Base-by-base conservation (phyloP, 2,888 invertebrate genomes). In the Lithophane socia region DNA sequence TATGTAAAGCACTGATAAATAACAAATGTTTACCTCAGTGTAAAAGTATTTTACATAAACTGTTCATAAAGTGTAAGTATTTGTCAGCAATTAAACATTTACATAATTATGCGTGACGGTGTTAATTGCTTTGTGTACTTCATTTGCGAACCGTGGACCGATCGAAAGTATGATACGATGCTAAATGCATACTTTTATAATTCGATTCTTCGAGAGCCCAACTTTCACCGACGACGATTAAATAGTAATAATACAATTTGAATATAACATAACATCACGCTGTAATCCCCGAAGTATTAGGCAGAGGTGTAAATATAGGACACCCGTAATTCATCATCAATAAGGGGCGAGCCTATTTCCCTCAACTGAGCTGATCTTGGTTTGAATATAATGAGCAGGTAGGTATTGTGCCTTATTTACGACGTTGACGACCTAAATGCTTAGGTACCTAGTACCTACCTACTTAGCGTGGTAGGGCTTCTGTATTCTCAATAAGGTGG, bases 381-480 rank as follows among this genome's bases (percentile, higher is more conserved):
- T n/a, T 65, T 65, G 1, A 24, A 18, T n/a, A 42, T 42, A 44
- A 65, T 44, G 10, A 65, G 42, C 44, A 44, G 2, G 0, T n/a
- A 24, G 4, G 4, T 42, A 44, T 10, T 24, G 24, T 47, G 24
- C 47, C 9, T 37, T 68, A 37, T 58, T 47, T 64, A 68, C 42
- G 13, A 18, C 75, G 60, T 47, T 63, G 65, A 63, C 56, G 84
- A 83, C 76, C 70, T 82, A 61, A 66, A 60, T 65, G 75, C 52
- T 21, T 56, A 64, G 13, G n/a, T 77, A 82, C 37, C n/a, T n/a
- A n/a, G n/a, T n/a, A n/a, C n/a, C n/a, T n/a, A n/a, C n/a, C 37
- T 37, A 37, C 80, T 80, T 29, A 37, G 44, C 10, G 44, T 52
- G 4, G 2, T 78, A 66, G 8, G 71, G 61, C 44, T 80, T 83